Evolutionary conservation across 2,888 invertebrate species (phyloP).

Genomic region (Acronicta psi): DNA sequence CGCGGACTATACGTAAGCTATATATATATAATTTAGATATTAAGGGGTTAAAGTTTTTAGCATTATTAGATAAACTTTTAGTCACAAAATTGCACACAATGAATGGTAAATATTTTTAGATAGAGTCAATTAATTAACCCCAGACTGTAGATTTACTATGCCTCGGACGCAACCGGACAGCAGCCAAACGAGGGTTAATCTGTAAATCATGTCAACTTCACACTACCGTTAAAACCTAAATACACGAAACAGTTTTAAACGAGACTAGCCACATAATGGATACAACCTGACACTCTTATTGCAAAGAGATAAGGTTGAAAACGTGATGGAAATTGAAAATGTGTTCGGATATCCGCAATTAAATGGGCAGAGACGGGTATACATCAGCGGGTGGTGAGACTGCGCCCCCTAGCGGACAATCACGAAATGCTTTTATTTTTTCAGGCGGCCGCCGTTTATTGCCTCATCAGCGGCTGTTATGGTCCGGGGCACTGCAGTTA

Average conservation of each 20-base stretch:
- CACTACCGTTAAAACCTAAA: conserved; percentile 45
- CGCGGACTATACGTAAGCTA: too few species aligned
- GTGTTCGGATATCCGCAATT: conserved; percentile 68
- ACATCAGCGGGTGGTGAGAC: conserved; percentile 64
- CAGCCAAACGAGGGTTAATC: conserved; percentile 41
- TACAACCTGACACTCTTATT: conserved; percentile 26
- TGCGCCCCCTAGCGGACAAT: conserved; percentile 71
- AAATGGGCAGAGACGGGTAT: conserved; percentile 60
- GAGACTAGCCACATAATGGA: conserved; percentile 20
- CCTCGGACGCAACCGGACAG: conserved; percentile 19
- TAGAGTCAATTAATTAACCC: conserved; percentile 29
- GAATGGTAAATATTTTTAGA: conserved; percentile 16
- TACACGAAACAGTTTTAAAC: conserved; percentile 52
- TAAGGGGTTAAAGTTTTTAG: too few species aligned
- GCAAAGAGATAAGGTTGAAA: conserved; percentile 32
- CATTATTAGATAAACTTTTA: neutral
- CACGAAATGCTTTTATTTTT: conserved; percentile 87
- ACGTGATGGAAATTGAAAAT: conserved; percentile 42
- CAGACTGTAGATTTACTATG: conserved; percentile 29
- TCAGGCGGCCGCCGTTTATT: conserved; percentile 76
- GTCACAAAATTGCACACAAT: too few species aligned
- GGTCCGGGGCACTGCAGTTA: conserved; percentile 65
- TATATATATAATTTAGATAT: too few species aligned
- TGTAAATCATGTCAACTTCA: conserved; percentile 57
- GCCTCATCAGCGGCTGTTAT: conserved; percentile 80